Evolutionary conservation across 2,797 vertebrate genomes (phyloP), one percentile per base, ranked within the genome.

Genomic region (Coluber constrictor): DNA sequence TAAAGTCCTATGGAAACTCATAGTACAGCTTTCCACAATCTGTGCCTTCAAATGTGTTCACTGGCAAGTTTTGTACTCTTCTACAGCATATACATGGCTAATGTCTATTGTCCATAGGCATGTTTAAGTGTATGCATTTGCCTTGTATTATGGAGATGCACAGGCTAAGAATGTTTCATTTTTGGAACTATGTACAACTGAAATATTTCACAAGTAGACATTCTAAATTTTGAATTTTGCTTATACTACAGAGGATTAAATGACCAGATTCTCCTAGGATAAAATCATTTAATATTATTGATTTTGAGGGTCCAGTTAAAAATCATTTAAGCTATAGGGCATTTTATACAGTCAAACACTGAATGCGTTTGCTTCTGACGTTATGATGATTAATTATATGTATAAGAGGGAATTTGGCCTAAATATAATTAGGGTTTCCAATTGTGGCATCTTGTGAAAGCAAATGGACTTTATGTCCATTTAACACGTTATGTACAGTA

Each of bases 211-310:
- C n/a, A 90, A 87, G 70, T 27, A 56, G 37, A 20, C 18, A 25
- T 88, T 79, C 56, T 88, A 37, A 79, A 93, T 61, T 32, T 66
- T 86, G 79, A 37, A 11, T 90, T 25, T 29, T 90, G 3, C 51
- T 66, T 63, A 47, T 57, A 47, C 20, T 86, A 90, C 20, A 59
- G 20, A 56, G 16, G 23, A 54, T 90, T 92, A 86, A 15, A 83
- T 79, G 61, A 59, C 37, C 37, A 93, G 3, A 70, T 37, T 20
- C 29, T 90, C 27, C 59, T 66, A 59, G 83, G 66, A 13, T 66
- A 29, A 70, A 88, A 87, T 37, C 61, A 87, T 57, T 74, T 88
- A 88, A 90, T 59, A 32, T 83, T 74, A 74, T 93, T 88, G 89
- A 83, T 70, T 43, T 57, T 18, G 23, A 11, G 37, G 56, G 11